Base-by-base conservation (phyloP, 2,113 vertebrate genomes). In the Alethe diademata region DNA sequence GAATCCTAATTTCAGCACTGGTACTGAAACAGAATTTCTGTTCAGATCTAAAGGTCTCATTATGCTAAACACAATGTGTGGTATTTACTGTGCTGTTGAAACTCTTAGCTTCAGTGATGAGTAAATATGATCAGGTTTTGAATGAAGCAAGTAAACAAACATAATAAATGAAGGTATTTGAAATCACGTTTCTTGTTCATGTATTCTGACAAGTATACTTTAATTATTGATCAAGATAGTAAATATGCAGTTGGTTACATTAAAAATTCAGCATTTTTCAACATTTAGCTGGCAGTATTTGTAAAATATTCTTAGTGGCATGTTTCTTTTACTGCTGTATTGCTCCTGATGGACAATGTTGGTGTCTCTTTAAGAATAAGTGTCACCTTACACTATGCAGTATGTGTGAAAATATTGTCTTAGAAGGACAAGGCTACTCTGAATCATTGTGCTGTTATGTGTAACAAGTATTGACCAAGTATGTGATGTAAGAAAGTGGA, bases 81-180 rank as follows among this genome's bases (percentile, higher is more conserved):
- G 28, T 91, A 43, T 95, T 92, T 95, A 73, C 62, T 82, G 80
- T 88, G 78, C 48, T 91, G 22, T 42, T 85, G 78, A 93, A 95
- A 78, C 81, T 90, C 81, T 61, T 70, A 88, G 67, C 72, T 96
- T 85, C 60, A 35, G 75, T 94, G 78, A 86, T 93, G 79, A 88
- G 75, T 79, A 93, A 95, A 93, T 85, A 93, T 61, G 51, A 86
- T 80, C 43, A 83, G 60, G 43, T 83, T 93, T 92, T 73, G 69
- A 56, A 90, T 86, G 93, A 92, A 92, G 58, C 57, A 72, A 90
- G 72, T 92, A 93, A 93, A 88, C 51, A 94, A 93, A 80, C 74
- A 53, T 62, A 76, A 36, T 71, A 93, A 93, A 79, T 45, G 9
- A 92, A 86, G 71, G 57, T 67, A 71, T 72, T 76, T 84, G 60